Evolutionary conservation across 64 coral and sea anemone genomes (phyloP).

Genomic region (Montipora capricornis): DNA sequence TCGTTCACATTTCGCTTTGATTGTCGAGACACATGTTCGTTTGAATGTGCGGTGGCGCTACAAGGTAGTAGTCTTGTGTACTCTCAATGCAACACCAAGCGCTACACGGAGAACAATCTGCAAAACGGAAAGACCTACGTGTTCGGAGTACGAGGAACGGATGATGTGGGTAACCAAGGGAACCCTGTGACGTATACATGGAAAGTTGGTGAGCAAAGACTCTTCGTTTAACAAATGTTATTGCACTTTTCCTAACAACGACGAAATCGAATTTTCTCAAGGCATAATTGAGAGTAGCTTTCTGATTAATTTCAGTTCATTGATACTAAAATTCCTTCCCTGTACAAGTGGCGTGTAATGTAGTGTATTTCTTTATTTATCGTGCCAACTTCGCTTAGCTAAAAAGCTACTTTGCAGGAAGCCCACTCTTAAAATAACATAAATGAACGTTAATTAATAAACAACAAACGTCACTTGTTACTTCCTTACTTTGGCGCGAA

Average conservation of each 20-base stretch:
- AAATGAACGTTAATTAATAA: too few relatives aligned
- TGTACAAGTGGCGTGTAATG: too few relatives aligned
- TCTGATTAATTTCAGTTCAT: too few relatives aligned
- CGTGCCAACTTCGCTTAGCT: background rate
- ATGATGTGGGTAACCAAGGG: slow-evolving; percentile 78
- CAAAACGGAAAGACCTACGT: slow-evolving; percentile 55
- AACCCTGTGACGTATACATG: slow-evolving; percentile 35
- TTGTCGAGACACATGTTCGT: slow-evolving; percentile 51
- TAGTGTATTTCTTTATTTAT: too few relatives aligned
- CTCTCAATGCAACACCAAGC: slow-evolving; percentile 46
- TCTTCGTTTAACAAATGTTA: too few relatives aligned
- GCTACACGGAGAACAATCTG: slow-evolving; percentile 31
- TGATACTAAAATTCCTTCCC: too few relatives aligned
- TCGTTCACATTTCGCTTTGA: slow-evolving; percentile 55
- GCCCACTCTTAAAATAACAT: slow-evolving; percentile 1
- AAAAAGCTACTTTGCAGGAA: slow-evolving; percentile 2
- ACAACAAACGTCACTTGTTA: too few relatives aligned
- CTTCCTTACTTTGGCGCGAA: too few relatives aligned
- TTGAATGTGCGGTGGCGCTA: slow-evolving; percentile 51
- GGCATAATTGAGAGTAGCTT: too few relatives aligned
- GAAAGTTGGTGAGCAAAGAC: slow-evolving; percentile 68
- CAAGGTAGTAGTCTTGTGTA: slow-evolving; percentile 38
- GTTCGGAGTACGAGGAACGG: slow-evolving; percentile 65
- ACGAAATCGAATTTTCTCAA: too few relatives aligned
- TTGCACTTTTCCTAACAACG: too few relatives aligned